Base-by-base conservation (phyloP, 2,113 vertebrate species). In the Acanthisitta chloris region DNA sequence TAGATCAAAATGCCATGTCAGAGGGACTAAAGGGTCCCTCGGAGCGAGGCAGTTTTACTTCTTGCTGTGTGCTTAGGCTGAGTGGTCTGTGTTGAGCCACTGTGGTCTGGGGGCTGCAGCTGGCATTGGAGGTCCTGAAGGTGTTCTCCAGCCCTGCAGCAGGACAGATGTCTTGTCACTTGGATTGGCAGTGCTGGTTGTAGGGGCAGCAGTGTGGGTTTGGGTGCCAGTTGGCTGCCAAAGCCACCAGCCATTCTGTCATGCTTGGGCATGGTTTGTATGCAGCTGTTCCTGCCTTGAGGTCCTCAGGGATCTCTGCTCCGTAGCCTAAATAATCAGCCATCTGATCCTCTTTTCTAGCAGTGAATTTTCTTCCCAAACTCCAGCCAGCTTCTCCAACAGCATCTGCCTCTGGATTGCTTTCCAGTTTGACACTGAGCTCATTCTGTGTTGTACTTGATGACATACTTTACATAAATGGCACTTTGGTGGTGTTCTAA, bases 381-480 rank as follows among this genome's bases (percentile, higher is more conserved):
- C 36, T n/a, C 45, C 34, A 55, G 29, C 46, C 28, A 45, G 61
- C 28, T 54, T 34, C 57, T 66, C 40, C 42, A 12, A 46, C 6
- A 1, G 4, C 2, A 1, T 12, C 34, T 46, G 59, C 43, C 45
- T 19, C 8, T 24, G 58, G 9, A 26, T 19, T 16, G 40, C 48
- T 54, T 49, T n/a, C 36, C 21, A 4, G 72, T 40, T 8, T 80
- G 79, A 4, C 5, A 5, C 20, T 18, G 57, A 42, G 3, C 59
- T 89, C 12, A 1, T 43, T 24, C 51, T 4, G 0, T n/a, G 42
- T 29, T 36, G 31, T 3, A 9, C 33, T 17, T 38, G 25, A 2
- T 59, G 80, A 1, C 8, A 0, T 8, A 1, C 3, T 48, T 3
- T 26, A 2, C 34, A 28, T 72, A 8, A 26, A 2, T 19, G 59